A percentile compares a stretch with the other conserved stretches of the same genome.
These are phyloP conservation scores for Dendrocincla fuliginosa DNA, from an alignment of 2,797 vertebrate genomes.

Conservation along the genomic window DNA sequence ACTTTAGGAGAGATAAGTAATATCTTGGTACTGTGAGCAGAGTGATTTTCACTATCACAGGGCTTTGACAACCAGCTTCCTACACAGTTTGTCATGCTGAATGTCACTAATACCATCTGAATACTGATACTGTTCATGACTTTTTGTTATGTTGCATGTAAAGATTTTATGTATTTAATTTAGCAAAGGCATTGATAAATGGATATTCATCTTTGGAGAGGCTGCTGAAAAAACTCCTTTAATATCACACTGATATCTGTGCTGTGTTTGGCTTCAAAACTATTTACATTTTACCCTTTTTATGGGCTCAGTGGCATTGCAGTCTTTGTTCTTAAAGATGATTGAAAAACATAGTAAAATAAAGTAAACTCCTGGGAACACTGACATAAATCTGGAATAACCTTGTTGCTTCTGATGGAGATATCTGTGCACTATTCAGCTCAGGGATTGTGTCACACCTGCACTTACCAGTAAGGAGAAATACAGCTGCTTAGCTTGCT, in stretches of 20 bases:
- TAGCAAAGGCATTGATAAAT: slow-evolving; percentile 44
- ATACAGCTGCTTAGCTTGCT: background rate
- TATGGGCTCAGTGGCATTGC: background rate
- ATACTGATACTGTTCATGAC: slow-evolving; percentile 55
- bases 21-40: slow-evolving; percentile 61
- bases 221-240: slow-evolving; percentile 7
- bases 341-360: background rate
- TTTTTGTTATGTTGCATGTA: slow-evolving; percentile 44
- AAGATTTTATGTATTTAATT: slow-evolving; percentile 64
- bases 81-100: slow-evolving; percentile 58
- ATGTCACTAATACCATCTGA: slow-evolving; percentile 59
- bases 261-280: background rate
- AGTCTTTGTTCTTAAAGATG: slow-evolving; percentile 14
- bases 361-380: background rate
- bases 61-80: slow-evolving; percentile 68
- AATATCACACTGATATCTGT: background rate
- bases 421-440: background rate
- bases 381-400: slow-evolving; percentile 11
- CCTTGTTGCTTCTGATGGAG: background rate
- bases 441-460: background rate
- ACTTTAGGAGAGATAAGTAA: slow-evolving; percentile 47
- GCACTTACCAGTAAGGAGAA: background rate
- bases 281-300: slow-evolving; percentile 33
- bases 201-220: slow-evolving; percentile 33
- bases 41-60: slow-evolving; percentile 67